Conservation (phyloP, 1,140 invertebrate species). For the Neuroterus valhalla region DNA sequence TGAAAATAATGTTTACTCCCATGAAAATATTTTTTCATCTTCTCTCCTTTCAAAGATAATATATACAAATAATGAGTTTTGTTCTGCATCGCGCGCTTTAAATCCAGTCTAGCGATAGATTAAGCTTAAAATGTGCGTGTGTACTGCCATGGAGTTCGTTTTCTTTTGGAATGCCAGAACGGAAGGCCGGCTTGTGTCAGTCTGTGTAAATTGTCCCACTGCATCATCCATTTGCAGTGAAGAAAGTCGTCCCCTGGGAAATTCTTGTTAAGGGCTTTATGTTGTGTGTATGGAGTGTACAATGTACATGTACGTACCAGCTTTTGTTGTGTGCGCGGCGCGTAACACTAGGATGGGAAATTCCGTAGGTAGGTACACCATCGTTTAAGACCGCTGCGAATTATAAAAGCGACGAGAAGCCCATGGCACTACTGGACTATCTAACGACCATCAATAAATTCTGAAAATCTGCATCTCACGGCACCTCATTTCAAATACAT, state of each 20-base stretch:
- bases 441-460: background rate
- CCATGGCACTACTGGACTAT: background rate
- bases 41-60: conserved; percentile 12
- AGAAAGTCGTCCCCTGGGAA: conserved; percentile 63
- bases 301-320: conserved; percentile 33
- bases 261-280: conserved; percentile 64
- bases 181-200: conserved; percentile 62
- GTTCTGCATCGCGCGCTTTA: conserved; percentile 13
- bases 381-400: conserved; percentile 9
- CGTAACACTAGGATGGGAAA: conserved; percentile 19
- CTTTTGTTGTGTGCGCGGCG: conserved; percentile 34
- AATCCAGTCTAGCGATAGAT: conserved; percentile 22
- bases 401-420: background rate
- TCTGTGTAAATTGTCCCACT: conserved; percentile 60
- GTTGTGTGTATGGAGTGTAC: background rate
- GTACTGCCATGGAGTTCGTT: conserved; percentile 64
- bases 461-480: conserved; percentile 4
- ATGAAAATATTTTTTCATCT: background rate
- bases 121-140: conserved; percentile 57
- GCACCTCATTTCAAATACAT: background rate
- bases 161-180: conserved; percentile 61
- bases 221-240: conserved; percentile 54
- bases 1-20: no score
- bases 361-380: conserved; percentile 23
- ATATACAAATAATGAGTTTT: background rate